A percentile compares a stretch with the other conserved stretches of the same genome.
These are phyloP conservation scores for Pseudorectes ferrugineus DNA, from an alignment of 2,113 vertebrate species.

Conservation along the genomic window DNA sequence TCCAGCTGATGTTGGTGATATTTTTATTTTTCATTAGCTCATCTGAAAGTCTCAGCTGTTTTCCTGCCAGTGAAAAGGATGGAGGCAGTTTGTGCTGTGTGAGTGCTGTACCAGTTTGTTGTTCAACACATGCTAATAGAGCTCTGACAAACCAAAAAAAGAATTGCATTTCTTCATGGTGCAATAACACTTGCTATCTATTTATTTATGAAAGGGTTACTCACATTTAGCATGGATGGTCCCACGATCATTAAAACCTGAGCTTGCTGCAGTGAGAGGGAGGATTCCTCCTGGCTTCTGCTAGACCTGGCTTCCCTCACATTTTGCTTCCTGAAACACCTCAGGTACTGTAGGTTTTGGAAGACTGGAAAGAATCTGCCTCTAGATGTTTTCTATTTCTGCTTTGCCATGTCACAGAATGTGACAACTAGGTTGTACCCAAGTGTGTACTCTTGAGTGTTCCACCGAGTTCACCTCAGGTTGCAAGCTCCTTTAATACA, in stretches of 20 bases:
- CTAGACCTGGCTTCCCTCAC: not conserved
- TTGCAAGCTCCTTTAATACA: not conserved
- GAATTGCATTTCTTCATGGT: not conserved
- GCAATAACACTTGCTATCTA: not conserved
- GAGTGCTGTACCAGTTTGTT: not conserved
- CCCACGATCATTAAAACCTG: not conserved
- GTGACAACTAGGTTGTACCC: not conserved
- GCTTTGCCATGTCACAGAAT: not conserved
- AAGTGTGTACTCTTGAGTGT: not conserved
- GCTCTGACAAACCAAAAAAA: not conserved
- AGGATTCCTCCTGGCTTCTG: not conserved
- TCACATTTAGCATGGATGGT: not conserved
- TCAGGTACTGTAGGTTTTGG: not conserved
- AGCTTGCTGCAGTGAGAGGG: not conserved
- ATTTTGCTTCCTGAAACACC: not conserved
- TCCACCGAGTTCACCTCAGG: not conserved
- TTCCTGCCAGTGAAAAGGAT: not conserved
- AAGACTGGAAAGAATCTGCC: not conserved
- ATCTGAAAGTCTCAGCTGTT: not conserved
- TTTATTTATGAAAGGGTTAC: not conserved
- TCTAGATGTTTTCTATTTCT: not conserved
- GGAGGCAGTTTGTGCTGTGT: not conserved
- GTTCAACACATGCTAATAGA: not conserved
- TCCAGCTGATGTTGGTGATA: not conserved
- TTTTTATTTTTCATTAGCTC: constrained; percentile 12